These are phyloP conservation scores for Celastrina argiolus DNA, from an alignment of 2,888 invertebrate genomes.

Conservation along the genomic window DNA sequence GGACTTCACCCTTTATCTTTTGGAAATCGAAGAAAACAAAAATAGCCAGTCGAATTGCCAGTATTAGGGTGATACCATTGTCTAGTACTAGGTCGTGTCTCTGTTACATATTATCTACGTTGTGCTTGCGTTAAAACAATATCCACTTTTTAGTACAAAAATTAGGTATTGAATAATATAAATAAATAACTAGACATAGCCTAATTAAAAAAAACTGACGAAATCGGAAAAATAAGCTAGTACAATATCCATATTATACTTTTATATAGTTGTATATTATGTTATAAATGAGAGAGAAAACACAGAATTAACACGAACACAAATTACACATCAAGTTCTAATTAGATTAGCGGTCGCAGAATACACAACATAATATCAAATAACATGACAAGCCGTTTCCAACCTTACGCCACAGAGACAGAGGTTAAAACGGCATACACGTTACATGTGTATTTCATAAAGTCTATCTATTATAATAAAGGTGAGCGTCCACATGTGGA, in stretches of 20 bases:
- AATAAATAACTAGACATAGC: too few relatives aligned
- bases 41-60: too few relatives aligned
- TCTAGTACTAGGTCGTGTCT: too few relatives aligned
- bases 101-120: too few relatives aligned
- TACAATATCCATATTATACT: neutral
- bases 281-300: slow-evolving; percentile 6
- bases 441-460: neutral
- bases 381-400: neutral
- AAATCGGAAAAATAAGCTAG: neutral
- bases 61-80: too few relatives aligned
- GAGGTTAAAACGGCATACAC: neutral
- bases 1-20: too few relatives aligned
- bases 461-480: neutral
- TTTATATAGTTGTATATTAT: neutral
- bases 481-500: neutral
- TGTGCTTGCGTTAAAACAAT: too few relatives aligned
- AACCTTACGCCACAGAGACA: neutral
- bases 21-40: too few relatives aligned
- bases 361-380: slow-evolving; percentile 26
- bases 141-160: too few relatives aligned
- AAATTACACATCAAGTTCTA: slow-evolving; percentile 30
- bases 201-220: neutral
- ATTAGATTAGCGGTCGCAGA: slow-evolving; percentile 36
- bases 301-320: slow-evolving; percentile 28
- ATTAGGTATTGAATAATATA: too few relatives aligned